These are phyloP conservation scores for Drosophila imparisetae DNA, from an alignment of 2,888 invertebrate genomes.

Conservation along the genomic window DNA sequence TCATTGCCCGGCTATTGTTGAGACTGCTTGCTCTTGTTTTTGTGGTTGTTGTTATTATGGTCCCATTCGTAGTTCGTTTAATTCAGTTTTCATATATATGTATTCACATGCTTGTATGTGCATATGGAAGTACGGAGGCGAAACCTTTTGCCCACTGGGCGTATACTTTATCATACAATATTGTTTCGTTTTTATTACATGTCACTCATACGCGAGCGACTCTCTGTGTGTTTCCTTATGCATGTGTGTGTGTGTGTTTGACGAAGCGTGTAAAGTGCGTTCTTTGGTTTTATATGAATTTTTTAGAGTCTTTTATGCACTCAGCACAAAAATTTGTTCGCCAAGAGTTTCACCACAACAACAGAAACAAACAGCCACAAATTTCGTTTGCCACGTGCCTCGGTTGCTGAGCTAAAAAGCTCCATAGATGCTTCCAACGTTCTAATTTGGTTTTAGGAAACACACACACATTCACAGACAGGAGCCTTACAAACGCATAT, in stretches of 20 bases:
- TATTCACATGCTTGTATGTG: conserved; percentile 38
- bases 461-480: conserved; percentile 2
- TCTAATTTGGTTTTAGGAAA: conserved; percentile 63
- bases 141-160: conserved; percentile 74
- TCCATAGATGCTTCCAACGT: conserved; percentile 40
- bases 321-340: conserved; percentile 76
- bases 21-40: conserved; percentile 44
- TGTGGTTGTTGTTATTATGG: conserved; percentile 52
- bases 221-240: conserved; percentile 11
- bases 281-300: conserved; percentile 79
- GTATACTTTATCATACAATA: conserved; percentile 81
- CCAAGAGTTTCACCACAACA: conserved; percentile 70
- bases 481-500: conserved; percentile 25
- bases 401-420: conserved; percentile 30
- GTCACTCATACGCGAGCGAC: conserved; percentile 72
- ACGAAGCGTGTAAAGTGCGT: conserved; percentile 76
- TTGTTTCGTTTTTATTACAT: conserved; percentile 79
- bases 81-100: conserved; percentile 77
- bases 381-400: conserved; percentile 65
- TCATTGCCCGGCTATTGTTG: conserved; percentile 57
- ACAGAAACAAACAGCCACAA: conserved; percentile 43
- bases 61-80: conserved; percentile 78
- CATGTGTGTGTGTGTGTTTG: conserved; percentile 24
- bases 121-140: conserved; percentile 40
- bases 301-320: conserved; percentile 79